These are phyloP conservation scores for Alectura lathami DNA, from an alignment of 2,113 vertebrate genomes.

Conservation along the genomic window DNA sequence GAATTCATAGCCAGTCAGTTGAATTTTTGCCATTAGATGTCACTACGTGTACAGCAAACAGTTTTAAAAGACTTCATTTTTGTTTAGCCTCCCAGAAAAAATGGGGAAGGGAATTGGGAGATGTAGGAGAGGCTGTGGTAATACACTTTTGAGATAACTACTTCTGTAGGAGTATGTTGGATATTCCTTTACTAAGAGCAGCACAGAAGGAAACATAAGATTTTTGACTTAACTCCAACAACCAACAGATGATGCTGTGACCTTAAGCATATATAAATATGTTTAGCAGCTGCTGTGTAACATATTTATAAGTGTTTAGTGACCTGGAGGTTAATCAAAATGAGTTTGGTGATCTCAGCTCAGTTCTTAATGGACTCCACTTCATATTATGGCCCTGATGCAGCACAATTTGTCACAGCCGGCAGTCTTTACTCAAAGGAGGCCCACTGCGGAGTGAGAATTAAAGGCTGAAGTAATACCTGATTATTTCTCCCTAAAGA, in stretches of 20 bases:
- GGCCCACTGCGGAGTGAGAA: conserved; percentile 30
- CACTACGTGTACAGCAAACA: not conserved
- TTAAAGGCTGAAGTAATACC: conserved; percentile 52
- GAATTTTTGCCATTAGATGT: conserved; percentile 62
- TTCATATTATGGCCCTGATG: conserved; percentile 35
- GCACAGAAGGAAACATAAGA: conserved; percentile 61
- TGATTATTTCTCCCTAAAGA: conserved; percentile 39
- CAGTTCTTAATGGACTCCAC: conserved; percentile 48
- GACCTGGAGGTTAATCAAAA: conserved; percentile 63
- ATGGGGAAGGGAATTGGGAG: conserved; percentile 23
- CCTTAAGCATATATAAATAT: conserved; percentile 56
- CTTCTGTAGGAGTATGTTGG: not conserved
- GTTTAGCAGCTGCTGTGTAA: conserved; percentile 51
- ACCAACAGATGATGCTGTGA: conserved; percentile 51
- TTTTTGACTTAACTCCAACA: conserved; percentile 49
- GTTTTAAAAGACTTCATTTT: conserved; percentile 23
- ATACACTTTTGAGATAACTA: conserved; percentile 7
- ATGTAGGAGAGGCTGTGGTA: conserved; percentile 10
- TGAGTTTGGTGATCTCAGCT: conserved; percentile 45
- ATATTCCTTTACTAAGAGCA: conserved; percentile 44
- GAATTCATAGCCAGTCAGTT: not conserved
- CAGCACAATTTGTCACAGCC: conserved; percentile 71
- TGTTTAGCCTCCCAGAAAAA: conserved; percentile 23
- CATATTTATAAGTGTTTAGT: conserved; percentile 52
- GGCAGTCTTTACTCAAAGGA: conserved; percentile 39